A percentile compares a stretch with the other conserved stretches of the same genome.
phyloP scores from a whole-genome alignment of 2,113 vertebrate species.

The Podarcis muralis region DNA sequence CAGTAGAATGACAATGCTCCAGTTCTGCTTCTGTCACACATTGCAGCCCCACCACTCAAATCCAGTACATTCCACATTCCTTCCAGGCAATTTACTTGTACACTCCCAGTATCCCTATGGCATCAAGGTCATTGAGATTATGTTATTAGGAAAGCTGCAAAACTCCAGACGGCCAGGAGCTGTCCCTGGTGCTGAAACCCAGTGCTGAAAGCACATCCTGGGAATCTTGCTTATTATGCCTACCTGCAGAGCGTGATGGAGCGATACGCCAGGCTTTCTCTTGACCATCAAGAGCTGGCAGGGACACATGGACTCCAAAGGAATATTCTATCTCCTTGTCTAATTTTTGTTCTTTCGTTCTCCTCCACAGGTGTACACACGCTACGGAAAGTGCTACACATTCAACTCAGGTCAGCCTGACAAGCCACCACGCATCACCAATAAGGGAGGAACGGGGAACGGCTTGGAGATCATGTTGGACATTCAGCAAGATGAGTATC shows the following conservation, averaged over 20 bases:
- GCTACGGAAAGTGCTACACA: constrained; percentile 98
- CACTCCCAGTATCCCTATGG: neutral
- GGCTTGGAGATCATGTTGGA: constrained; percentile 98
- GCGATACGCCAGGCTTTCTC: neutral
- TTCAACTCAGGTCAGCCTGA: constrained; percentile 94
- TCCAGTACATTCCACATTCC: neutral
- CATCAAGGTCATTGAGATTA: neutral
- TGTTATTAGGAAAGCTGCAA: too few relatives aligned
- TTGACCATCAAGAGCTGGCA: neutral
- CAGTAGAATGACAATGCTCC: neutral
- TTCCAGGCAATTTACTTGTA: neutral
- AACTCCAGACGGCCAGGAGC: neutral
- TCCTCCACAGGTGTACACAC: constrained; percentile 89
- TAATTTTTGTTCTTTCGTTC: neutral
- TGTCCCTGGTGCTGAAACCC: constrained; percentile 14
- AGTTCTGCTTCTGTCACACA: neutral
- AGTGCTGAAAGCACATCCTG: neutral
- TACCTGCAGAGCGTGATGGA: neutral
- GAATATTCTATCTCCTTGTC: constrained; percentile 1
- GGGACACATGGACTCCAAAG: neutral
- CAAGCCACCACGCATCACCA: constrained; percentile 86
- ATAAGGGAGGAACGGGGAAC: constrained; percentile 96
- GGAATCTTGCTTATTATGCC: neutral
- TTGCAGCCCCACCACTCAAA: neutral
- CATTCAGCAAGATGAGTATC: constrained; percentile 97